Base-by-base conservation (phyloP, 2,888 invertebrate genomes). In the Malthinus flaveolus region DNA sequence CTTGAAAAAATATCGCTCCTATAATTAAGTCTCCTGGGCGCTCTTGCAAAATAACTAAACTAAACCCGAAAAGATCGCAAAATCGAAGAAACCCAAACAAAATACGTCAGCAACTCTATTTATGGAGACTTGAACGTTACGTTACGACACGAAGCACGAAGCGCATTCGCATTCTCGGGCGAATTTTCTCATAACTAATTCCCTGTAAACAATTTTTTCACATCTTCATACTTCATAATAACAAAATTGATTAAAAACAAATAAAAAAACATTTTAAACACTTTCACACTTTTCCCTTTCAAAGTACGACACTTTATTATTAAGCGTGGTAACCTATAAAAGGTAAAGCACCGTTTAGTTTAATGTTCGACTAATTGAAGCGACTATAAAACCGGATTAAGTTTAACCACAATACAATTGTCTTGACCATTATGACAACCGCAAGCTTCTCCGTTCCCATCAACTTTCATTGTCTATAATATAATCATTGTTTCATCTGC, bases 321-420 rank as follows among this genome's bases (percentile, higher is more conserved):
- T 58, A 49, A 46, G 37, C 49, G 49, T 49, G 53, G 53, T 58
- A 58, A 58, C 58, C 58, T 58, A 58, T 56, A 60, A 60, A 60
- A 47, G 56, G 55, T 49, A 51, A 52, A 61, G 56, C 56, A 61
- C 60, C 61, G 61, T 57, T 61, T 35, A 49, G 48, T 61, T 48
- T 55, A 57, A 53, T 56, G 50, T 52, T 56, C 55, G 53, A 59
- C 61, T 63, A 66, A 62, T 61, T 59, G 61, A 56, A 57, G 59
- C 62, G 61, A 59, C 59, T 60, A 63, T 62, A 66, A 66, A 62
- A 61, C 64, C 64, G 57, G 66, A 66, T 66, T 64, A 66, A 60
- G 66, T 60, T 60, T 62, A 63, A 66, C 64, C 66, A 66, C 66
- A 66, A 66, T 64, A 62, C 63, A 59, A 66, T 66, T 66, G 66